A percentile compares a stretch with the other conserved stretches of the same genome.
Conservation (phyloP, 2,797 vertebrate species). For the Xyrichtys novacula region DNA sequence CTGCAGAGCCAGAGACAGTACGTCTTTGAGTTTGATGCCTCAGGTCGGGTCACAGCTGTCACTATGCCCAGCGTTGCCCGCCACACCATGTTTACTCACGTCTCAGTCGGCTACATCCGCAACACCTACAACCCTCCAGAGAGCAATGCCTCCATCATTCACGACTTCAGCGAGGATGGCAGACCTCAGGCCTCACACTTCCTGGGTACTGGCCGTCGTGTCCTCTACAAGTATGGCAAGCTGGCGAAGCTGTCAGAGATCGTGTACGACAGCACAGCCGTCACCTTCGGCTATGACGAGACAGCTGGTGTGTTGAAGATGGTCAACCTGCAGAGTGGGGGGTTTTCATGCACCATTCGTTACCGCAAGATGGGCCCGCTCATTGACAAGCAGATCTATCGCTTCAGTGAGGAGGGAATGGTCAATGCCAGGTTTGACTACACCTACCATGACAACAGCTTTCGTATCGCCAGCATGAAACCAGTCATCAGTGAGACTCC, state of each 20-base stretch:
- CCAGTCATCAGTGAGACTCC: slow-evolving; percentile 98
- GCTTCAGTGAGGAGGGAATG: slow-evolving; percentile 99
- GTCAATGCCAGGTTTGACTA: slow-evolving; percentile 99
- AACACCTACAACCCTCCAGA: slow-evolving; percentile 98
- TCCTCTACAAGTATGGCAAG: slow-evolving; percentile 99
- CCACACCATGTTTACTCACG: slow-evolving; percentile 98
- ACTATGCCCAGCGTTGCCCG: slow-evolving; percentile 99
- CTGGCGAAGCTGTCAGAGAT: slow-evolving; percentile 96
- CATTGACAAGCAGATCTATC: slow-evolving; percentile 98
- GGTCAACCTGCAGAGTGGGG: slow-evolving; percentile 97
- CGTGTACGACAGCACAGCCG: slow-evolving; percentile 95
- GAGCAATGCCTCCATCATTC: slow-evolving; percentile 97
- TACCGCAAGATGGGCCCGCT: slow-evolving; percentile 98
- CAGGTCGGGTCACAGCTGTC: slow-evolving; percentile 93
- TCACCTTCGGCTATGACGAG: slow-evolving; percentile 99
- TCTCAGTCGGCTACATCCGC: slow-evolving; percentile 96
- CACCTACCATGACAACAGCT: slow-evolving; percentile 98
- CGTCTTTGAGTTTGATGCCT: slow-evolving; percentile 96
- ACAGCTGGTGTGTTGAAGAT: slow-evolving; percentile 97
- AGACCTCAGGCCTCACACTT: slow-evolving; percentile 92
- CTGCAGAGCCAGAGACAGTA: slow-evolving; percentile 98
- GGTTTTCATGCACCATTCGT: slow-evolving; percentile 98
- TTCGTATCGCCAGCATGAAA: slow-evolving; percentile 98
- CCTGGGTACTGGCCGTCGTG: slow-evolving; percentile 94
- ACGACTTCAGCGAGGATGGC: slow-evolving; percentile 96